Base-by-base conservation (phyloP, 2,797 vertebrate species). In the Spea hammondii region DNA sequence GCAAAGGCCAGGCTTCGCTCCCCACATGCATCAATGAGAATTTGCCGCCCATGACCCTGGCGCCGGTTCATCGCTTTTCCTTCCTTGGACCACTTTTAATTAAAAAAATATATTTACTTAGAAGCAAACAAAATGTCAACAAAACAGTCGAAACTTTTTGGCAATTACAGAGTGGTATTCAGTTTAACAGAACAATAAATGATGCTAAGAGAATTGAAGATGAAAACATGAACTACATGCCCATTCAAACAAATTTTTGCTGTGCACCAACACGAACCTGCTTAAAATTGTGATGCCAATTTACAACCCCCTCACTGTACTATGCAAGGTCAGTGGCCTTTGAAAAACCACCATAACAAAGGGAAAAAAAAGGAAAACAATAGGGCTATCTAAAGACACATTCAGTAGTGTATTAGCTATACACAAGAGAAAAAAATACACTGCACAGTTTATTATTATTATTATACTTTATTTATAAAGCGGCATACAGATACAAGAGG, bases 331-430 rank as follows among this genome's bases (percentile, higher is more conserved):
- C 92, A 95, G 94, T 95, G 95, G 93, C 91, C 91, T 91, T 88
- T 91, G 92, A 93, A 94, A 94, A 93, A 95, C 93, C 93, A 95
- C 93, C 90, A 91, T 85, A 90, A 53, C 92, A 89, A 94, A 86
- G 92, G 89, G 89, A 17, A 17, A 17, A 32, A 32, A 32, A 32
- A 32, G 32, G 32, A 32, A 32, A 32, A 32, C 32, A 32, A 32
- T 32, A 32, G 32, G 32, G 88, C 88, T 91, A 88, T 86, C 91
- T 91, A 92, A 95, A 95, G 89, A 96, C 94, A 95, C 92, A 92
- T 95, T 93, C 90, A 92, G 94, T 97, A 97, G 95, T 96, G 88
- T 91, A 95, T 97, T 95, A 96, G 95, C 95, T 97, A 95, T 96
- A 95, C 94, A 97, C 94, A 95, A 95, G 93, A 1, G 75, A 80